Base-by-base conservation (phyloP, 2,797 vertebrate genomes). In the Bradypodion pumilum region DNA sequence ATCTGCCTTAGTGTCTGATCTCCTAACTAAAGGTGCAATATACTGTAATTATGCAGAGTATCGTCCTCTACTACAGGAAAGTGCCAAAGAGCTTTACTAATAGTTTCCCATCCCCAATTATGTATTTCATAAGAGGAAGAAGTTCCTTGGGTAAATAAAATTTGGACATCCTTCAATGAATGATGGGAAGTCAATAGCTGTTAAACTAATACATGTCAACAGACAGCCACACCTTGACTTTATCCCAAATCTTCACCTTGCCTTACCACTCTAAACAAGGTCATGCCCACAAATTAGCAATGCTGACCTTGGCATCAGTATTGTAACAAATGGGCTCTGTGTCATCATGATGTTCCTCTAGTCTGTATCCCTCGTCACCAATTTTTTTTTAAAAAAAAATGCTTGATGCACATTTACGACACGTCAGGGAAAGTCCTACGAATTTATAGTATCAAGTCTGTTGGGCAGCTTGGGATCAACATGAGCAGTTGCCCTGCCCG, bases 221-320 rank as follows among this genome's bases (percentile, higher is more conserved):
- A 82, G 79, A 1, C 81, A 85, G 46, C 76, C 23, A 0, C n/a
- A 49, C 72, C 84, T 82, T 8, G 8, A 9, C 23, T 35, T 69
- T 56, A 69, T 78, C 82, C 84, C 74, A 37, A 85, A 87, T 90
- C 88, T 77, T 44, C 49, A n/a, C 37, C 13, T 78, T 46, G 15
- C 1, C 0, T 49, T 16, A 25, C n/a, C 70, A 19, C 46, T 60
- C 86, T 74, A 87, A 19, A 85, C 37, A 80, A 87, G 89, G 87
- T 90, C 91, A 90, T 59, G 4, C 0, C 82, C 40, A 0, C 89
- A 62, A 44, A 4, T 75, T 16, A 73, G 69, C 15, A 21, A 35
- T 62, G 15, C 52, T 78, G 60, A 2, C 49, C 7, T 19, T 74
- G 27, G 1, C 0, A 9, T 4, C 59, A 74, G 35, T 56, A 77